Evolutionary conservation across 2,888 invertebrate species (phyloP).

Genomic region (Drosophila mulleri): DNA sequence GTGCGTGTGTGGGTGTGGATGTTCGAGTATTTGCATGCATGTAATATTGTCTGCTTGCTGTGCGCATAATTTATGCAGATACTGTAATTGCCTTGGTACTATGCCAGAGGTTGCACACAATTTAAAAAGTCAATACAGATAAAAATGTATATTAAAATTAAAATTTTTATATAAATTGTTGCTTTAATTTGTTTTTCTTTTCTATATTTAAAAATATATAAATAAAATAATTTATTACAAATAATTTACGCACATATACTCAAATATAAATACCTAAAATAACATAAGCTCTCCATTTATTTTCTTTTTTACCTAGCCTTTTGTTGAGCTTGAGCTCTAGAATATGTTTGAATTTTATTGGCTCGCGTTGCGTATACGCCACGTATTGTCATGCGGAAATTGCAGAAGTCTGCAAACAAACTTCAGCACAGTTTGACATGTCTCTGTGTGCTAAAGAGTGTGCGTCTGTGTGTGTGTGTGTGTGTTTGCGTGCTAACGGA

Average conservation of each 20-base stretch:
- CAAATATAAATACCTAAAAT: not conserved
- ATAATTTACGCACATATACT: not conserved
- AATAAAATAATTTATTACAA: not conserved
- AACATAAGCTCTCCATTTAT: not conserved
- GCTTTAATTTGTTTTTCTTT: no score
- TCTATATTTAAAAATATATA: not conserved
- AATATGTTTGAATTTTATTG: constrained; percentile 19
- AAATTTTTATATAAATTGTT: not conserved
- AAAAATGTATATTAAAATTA: not conserved
- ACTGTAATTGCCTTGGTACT: constrained; percentile 22
- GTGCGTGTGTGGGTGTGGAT: not conserved
- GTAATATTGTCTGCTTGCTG: not conserved
- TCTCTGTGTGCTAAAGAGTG: constrained; percentile 7
- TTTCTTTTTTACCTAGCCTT: constrained; percentile 4
- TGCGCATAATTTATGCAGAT: constrained; percentile 29
- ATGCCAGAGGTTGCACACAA: not conserved
- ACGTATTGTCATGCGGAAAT: constrained; percentile 64
- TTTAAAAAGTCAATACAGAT: not conserved
- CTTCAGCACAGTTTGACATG: constrained; percentile 38
- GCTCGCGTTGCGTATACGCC: constrained; percentile 56
- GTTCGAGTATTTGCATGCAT: not conserved
- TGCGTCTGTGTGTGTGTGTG: constrained; percentile 23
- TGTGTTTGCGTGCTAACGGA: constrained; percentile 47
- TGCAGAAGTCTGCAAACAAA: constrained; percentile 73
- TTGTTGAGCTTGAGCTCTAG: constrained; percentile 4